These are phyloP conservation scores for Achatina immaculata DNA, from an alignment of 1,140 invertebrate genomes.

Conservation along the genomic window DNA sequence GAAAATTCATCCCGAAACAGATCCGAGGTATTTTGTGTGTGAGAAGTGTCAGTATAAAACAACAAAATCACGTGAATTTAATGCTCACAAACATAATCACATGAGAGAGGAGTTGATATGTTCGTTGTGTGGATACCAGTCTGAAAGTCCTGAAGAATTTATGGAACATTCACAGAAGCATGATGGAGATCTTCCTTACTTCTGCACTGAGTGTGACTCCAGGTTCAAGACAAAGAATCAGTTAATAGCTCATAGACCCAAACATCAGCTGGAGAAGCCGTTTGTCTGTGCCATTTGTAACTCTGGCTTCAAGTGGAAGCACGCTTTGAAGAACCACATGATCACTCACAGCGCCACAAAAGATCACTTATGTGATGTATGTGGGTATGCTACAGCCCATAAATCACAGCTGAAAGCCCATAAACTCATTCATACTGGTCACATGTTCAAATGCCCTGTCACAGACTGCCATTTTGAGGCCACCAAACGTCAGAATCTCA, in stretches of 20 bases:
- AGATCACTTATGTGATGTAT: slow-evolving; percentile 75
- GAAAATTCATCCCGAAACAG: slow-evolving; percentile 43
- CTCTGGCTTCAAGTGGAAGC: slow-evolving; percentile 76
- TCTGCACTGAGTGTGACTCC: slow-evolving; percentile 73
- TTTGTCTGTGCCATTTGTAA: slow-evolving; percentile 76
- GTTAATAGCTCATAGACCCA: slow-evolving; percentile 74
- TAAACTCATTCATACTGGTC: slow-evolving; percentile 74
- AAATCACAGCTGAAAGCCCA: slow-evolving; percentile 76
- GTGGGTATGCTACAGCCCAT: slow-evolving; percentile 75
- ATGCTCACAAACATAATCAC: slow-evolving; percentile 69
- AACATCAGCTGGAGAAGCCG: slow-evolving; percentile 73
- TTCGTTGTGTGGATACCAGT: slow-evolving; percentile 73
- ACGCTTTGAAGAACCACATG: slow-evolving; percentile 75
- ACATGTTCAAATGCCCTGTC: slow-evolving; percentile 73
- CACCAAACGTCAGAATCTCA: slow-evolving; percentile 72
- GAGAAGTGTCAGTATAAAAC: slow-evolving; percentile 56
- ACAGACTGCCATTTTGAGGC: slow-evolving; percentile 71
- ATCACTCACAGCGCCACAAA: slow-evolving; percentile 74
- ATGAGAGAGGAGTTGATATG: slow-evolving; percentile 71
- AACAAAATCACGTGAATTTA: slow-evolving; percentile 54
- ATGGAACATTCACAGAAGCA: slow-evolving; percentile 72
- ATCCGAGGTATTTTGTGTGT: slow-evolving; percentile 52
- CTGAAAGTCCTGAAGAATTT: slow-evolving; percentile 70
- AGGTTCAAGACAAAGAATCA: slow-evolving; percentile 74
- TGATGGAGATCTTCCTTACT: slow-evolving; percentile 73